These are phyloP conservation scores for Colossoma macropomum DNA, from an alignment of 2,113 vertebrate genomes.

Conservation along the genomic window DNA sequence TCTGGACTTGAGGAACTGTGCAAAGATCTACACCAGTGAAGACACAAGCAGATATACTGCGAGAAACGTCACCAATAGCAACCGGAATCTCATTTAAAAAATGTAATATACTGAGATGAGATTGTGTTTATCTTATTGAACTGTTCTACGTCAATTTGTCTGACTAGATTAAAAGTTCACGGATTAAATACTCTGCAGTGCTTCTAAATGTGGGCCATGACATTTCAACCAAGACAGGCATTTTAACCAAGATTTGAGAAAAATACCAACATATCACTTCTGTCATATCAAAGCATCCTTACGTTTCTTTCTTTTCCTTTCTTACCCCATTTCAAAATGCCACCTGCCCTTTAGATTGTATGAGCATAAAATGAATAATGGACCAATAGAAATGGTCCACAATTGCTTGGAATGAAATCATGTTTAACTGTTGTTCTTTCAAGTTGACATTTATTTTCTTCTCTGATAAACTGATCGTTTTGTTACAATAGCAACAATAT, in stretches of 20 bases:
- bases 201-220: conserved; percentile 3
- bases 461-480: no score
- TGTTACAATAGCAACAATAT: no score
- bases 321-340: neutral
- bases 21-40: conserved; percentile 7
- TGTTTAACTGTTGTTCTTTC: no score
- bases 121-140: neutral
- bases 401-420: neutral
- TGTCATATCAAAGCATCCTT: neutral
- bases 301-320: neutral
- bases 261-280: neutral
- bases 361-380: no score
- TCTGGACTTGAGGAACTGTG: neutral
- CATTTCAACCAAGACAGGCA: neutral
- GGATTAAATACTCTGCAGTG: neutral
- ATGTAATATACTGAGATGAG: neutral
- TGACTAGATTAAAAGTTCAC: conserved; percentile 20
- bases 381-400: neutral
- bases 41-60: neutral
- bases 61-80: conserved; percentile 13
- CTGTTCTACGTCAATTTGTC: neutral
- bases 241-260: neutral
- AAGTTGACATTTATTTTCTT: no score
- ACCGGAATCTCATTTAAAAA: conserved; percentile 7
- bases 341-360: no score